Conservation (phyloP, 2,797 vertebrate species). For the Megalops cyprinoides region DNA sequence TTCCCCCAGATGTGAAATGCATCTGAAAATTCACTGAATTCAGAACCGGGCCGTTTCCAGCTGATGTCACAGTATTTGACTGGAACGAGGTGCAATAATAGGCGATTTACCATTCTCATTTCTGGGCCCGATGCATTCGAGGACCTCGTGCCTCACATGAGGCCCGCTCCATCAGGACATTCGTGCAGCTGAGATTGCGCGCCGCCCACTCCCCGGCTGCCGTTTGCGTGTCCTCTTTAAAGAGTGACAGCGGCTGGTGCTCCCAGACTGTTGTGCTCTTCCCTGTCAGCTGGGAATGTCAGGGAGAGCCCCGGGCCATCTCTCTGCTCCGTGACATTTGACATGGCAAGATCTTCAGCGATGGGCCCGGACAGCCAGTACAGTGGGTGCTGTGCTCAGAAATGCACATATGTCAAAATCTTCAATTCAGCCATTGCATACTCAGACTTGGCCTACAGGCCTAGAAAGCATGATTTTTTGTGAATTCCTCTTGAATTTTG, state of each 20-base stretch:
- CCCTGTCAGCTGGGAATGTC: conserved; percentile 40
- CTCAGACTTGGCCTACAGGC: not conserved
- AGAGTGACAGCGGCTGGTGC: not conserved
- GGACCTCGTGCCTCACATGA: not conserved
- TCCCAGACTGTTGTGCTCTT: not conserved
- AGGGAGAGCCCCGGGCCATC: conserved; percentile 31
- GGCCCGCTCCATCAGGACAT: not conserved
- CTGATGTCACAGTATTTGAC: not conserved
- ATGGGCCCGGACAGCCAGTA: conserved; percentile 31
- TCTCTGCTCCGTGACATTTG: conserved; percentile 42
- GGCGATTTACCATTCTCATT: not conserved
- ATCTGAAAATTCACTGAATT: not conserved
- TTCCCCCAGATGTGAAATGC: not conserved
- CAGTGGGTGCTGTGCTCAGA: not conserved
- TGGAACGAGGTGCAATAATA: not conserved
- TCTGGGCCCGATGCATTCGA: not conserved
- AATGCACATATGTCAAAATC: conserved; percentile 36
- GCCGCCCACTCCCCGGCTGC: not conserved
- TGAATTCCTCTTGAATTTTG: conserved; percentile 15
- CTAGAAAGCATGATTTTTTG: conserved; percentile 16
- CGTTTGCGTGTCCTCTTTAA: too few relatives aligned
- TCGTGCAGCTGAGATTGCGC: not conserved
- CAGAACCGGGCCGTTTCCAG: not conserved
- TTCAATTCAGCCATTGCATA: not conserved
- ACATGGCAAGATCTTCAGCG: conserved; percentile 32